These are phyloP conservation scores for Vanessa atalanta DNA, from an alignment of 1,140 invertebrate genomes.

Conservation along the genomic window DNA sequence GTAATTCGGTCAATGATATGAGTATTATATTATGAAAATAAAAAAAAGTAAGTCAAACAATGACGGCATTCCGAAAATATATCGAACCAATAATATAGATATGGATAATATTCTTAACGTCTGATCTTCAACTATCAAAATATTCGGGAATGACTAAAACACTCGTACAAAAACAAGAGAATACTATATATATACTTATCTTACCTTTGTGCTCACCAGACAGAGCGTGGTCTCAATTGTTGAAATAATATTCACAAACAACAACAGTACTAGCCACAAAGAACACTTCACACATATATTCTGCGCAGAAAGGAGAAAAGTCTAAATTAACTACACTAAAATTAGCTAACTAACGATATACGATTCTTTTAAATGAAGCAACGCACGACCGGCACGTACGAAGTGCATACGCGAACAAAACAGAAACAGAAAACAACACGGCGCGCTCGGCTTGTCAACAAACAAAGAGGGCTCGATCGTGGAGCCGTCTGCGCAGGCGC, in stretches of 20 bases:
- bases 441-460: constrained; percentile 72
- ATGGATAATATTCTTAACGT: background rate
- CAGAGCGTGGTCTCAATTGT: constrained; percentile 54
- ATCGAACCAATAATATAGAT: background rate
- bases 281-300: constrained; percentile 13
- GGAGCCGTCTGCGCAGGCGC: constrained; percentile 64
- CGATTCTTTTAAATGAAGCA: background rate
- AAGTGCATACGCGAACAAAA: constrained; percentile 58
- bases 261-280: constrained; percentile 13
- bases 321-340: constrained; percentile 28
- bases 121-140: background rate
- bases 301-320: constrained; percentile 14
- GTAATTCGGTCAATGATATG: background rate
- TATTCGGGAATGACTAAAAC: background rate
- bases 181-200: background rate
- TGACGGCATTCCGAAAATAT: background rate
- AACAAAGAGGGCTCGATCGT: constrained; percentile 73
- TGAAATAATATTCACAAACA: constrained; percentile 21
- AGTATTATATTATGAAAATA: background rate
- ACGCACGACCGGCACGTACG: constrained; percentile 48
- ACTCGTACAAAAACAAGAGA: background rate
- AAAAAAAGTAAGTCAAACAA: background rate
- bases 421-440: constrained; percentile 45
- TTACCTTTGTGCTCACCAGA: constrained; percentile 61
- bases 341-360: constrained; percentile 16